phyloP scores from a whole-genome alignment of 2,113 vertebrate genomes.

The Toxostoma redivivum region DNA sequence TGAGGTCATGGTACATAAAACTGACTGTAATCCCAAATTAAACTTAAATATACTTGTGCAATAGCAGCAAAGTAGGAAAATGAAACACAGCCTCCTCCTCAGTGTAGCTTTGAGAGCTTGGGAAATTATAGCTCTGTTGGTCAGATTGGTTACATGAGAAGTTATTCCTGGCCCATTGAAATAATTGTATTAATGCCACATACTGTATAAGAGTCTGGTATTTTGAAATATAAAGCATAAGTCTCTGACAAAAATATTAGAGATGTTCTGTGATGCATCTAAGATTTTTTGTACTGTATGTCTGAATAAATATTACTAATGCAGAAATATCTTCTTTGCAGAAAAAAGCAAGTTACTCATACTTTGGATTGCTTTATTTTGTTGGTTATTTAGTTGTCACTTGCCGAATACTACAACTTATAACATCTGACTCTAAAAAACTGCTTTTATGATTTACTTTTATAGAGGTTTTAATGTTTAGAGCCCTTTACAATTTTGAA shows the following conservation, averaged over 20 bases:
- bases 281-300: neutral
- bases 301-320: neutral
- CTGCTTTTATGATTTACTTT: slow-evolving; percentile 22
- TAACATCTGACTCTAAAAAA: slow-evolving; percentile 10
- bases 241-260: neutral
- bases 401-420: neutral
- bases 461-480: slow-evolving; percentile 1
- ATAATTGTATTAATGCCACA: neutral
- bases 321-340: neutral
- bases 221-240: neutral
- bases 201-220: neutral
- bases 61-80: neutral
- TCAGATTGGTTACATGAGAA: neutral
- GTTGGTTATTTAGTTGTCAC: neutral
- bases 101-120: neutral
- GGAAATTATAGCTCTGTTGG: neutral
- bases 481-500: neutral
- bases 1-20: neutral
- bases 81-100: neutral
- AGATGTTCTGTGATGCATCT: neutral
- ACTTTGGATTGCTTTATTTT: neutral
- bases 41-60: neutral
- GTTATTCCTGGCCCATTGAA: neutral
- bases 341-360: neutral
- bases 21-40: neutral